These are phyloP conservation scores for Dreissena polymorpha DNA, from an alignment of 1,140 invertebrate genomes.

Conservation along the genomic window DNA sequence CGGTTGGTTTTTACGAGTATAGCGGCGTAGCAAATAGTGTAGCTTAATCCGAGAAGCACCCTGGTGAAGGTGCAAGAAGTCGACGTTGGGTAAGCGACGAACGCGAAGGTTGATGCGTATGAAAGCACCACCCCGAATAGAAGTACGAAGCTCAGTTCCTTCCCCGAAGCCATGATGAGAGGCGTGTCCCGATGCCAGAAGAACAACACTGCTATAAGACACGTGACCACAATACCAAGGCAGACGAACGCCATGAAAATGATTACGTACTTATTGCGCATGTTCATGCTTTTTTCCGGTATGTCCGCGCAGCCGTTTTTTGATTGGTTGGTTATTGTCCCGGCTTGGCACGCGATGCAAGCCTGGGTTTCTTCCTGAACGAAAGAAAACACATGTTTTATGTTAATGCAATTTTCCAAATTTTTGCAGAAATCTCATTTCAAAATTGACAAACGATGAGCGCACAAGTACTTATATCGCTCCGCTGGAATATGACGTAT, in stretches of 20 bases:
- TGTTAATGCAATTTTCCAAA: too few species aligned
- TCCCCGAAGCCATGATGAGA: slow-evolving; percentile 70
- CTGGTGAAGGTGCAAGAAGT: slow-evolving; percentile 83
- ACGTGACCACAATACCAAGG: slow-evolving; percentile 80
- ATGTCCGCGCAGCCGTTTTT: slow-evolving; percentile 38
- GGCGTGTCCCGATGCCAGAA: slow-evolving; percentile 65
- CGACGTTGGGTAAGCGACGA: slow-evolving; percentile 80
- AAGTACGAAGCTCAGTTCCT: slow-evolving; percentile 69
- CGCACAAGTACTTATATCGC: too few species aligned
- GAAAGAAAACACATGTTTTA: too few species aligned
- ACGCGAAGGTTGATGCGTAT: slow-evolving; percentile 63
- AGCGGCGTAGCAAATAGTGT: slow-evolving; percentile 86
- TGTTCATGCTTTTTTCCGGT: slow-evolving; percentile 15
- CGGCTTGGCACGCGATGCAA: slow-evolving; percentile 40
- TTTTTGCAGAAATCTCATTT: too few species aligned
- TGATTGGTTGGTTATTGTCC: slow-evolving; percentile 21
- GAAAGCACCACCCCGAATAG: slow-evolving; percentile 71
- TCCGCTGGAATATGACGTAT: too few species aligned
- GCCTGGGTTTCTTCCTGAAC: slow-evolving; percentile 12
- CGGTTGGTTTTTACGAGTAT: slow-evolving; percentile 89
- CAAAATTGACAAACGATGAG: too few species aligned
- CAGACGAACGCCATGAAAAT: slow-evolving; percentile 81
- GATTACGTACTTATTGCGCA: slow-evolving; percentile 18
- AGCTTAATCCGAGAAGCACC: slow-evolving; percentile 84
- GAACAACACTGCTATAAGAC: slow-evolving; percentile 61